Evolutionary conservation across 2,797 vertebrate genomes (phyloP), one percentile per base, ranked within the genome.

Genomic region (Hozukius guyotensis): DNA sequence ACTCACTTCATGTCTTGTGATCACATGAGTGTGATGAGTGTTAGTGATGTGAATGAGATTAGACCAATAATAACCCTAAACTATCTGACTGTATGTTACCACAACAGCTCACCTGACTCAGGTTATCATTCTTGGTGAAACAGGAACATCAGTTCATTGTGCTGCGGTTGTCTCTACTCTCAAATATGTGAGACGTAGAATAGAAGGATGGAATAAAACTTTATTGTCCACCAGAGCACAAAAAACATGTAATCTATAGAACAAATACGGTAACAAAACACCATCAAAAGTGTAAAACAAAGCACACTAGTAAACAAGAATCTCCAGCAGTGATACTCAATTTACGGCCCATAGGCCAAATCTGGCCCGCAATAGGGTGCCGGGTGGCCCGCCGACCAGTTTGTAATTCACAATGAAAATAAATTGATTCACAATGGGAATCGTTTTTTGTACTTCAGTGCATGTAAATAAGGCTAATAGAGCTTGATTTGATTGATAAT

Each of bases 1-100:
- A 8, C 52, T 78, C 66, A 24, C 62, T 75, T 60, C 69, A 65
- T 49, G 78, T 83, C 84, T 82, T 57, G 81, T 87, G 83, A 84
- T 87, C 49, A 25, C 60, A 16, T 18, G 49, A 31, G 13, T 46
- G 52, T 29, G 68, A 61, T 34, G 55, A 73, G 57, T 29, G 67
- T 65, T 69, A 31, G 38, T 22, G 62, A 80, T 61, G 56, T 73
- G 38, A 90, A 22, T 12, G 34, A 67, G 60, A 76, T 10, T 25
- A 66, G 34, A 57, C 52, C 56, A 72, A 36, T 42, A 57, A 81
- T 59, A 73, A 61, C 24, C 6, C 16, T 1, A 57, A 76, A n/a
- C n/a, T 46, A 25, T 11, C 38, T 55, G 32, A 2, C 53, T 59
- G 18, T 5, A 12, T 72, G 60, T 63, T 29, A 56, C 78, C 53